Evolutionary conservation across 2,888 invertebrate species (phyloP), one percentile per base, ranked within the genome.

Genomic region (Parelbella ahira): DNA sequence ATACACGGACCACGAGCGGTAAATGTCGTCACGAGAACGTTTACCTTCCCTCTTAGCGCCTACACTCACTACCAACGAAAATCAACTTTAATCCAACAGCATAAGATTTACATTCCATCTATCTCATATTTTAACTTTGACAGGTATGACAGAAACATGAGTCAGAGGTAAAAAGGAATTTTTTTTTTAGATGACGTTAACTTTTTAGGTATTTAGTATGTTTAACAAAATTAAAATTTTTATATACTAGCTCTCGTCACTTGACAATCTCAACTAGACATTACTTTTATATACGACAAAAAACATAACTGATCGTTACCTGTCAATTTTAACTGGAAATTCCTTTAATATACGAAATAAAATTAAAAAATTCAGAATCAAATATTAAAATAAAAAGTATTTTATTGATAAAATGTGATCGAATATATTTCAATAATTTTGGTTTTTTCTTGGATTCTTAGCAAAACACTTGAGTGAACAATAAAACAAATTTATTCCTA

Each of bases 141-240:
- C n/a, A n/a, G n/a, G n/a, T n/a, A n/a, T 33, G 33, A 33, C 23
- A 18, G 1, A 8, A 30, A 15, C 6, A 8, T 33, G 33, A 33
- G 8, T 33, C 33, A 23, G 13, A 13, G 23, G 12, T 23, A 13
- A 33, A 33, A 23, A 13, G 5, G 4, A 33, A 15, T 15, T 23
- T 33, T 23, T 33, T 13, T 13, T 9, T n/a, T 10, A 8, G 6
- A 15, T 10, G 23, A 9, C 8, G 19, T 30, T 30, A 29, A 5
- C 15, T 3, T 15, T 15, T 15, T 3, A 15, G 15, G 15, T 2
- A 3, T 15, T 4, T 3, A 15, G 4, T 15, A 15, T 4, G 15
- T 15, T 15, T 3, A 20, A 20, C 4, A 20, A 6, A 20, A 20
- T 20, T 20, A 5, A 20, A 20, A 20, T 5, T 3, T 15, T 15